These are phyloP conservation scores for Antechinus stuartii DNA, from an alignment of 2,113 vertebrate species.

Conservation along the genomic window DNA sequence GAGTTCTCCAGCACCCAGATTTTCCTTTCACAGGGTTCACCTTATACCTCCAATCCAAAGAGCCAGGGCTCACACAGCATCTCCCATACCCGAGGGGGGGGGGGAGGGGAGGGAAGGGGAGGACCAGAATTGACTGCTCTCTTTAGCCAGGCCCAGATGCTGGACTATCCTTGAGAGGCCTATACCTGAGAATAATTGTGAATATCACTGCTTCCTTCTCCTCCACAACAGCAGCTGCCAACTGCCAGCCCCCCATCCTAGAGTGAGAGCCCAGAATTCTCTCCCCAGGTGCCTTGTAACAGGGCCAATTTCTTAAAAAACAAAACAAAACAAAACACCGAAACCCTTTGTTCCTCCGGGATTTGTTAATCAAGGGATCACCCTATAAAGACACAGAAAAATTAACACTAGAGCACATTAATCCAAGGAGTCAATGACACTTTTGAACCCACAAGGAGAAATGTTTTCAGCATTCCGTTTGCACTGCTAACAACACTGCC, in stretches of 20 bases:
- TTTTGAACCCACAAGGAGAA: not conserved
- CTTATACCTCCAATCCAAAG: not conserved
- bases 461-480: constrained; percentile 29
- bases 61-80: not conserved
- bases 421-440: constrained; percentile 13
- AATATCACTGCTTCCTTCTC: not conserved
- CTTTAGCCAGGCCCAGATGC: not conserved
- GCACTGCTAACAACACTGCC: constrained; percentile 50
- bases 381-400: not conserved
- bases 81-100: not conserved
- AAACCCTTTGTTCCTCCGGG: not conserved
- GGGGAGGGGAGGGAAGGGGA: too few relatives aligned
- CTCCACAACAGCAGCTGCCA: not conserved
- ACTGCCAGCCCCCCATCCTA: not conserved
- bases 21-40: not conserved
- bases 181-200: not conserved
- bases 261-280: not conserved
- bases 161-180: not conserved
- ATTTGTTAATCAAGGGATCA: not conserved
- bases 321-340: not conserved
- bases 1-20: not conserved
- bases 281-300: not conserved
- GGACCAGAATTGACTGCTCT: not conserved
- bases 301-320: not conserved
- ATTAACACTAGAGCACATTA: constrained; percentile 46